Conservation (phyloP, 2,888 invertebrate genomes). For the Dolichomitus sp. region DNA sequence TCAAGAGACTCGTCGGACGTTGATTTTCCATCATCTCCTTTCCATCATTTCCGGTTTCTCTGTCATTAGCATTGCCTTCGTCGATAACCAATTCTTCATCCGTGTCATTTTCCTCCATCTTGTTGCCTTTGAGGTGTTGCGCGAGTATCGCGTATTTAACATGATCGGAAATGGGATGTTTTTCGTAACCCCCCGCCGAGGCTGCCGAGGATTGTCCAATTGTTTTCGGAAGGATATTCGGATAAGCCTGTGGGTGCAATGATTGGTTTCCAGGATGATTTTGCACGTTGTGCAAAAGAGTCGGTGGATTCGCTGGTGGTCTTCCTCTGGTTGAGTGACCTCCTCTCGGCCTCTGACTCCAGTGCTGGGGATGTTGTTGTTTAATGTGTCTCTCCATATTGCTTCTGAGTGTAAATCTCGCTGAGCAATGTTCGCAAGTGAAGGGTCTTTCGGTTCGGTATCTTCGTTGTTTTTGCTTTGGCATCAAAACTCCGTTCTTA, state of each 20-base stretch:
- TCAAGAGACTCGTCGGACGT: slow-evolving; percentile 77
- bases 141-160: slow-evolving; percentile 93
- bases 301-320: slow-evolving; percentile 85
- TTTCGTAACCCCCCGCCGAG: slow-evolving; percentile 83
- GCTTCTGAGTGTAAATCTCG: slow-evolving; percentile 95
- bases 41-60: slow-evolving; percentile 70
- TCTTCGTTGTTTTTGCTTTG: slow-evolving; percentile 96
- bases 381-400: slow-evolving; percentile 98
- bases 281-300: slow-evolving; percentile 73
- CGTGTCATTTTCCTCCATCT: slow-evolving; percentile 89
- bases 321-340: slow-evolving; percentile 87
- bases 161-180: slow-evolving; percentile 88
- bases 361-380: slow-evolving; percentile 96
- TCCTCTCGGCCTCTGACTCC: slow-evolving; percentile 92
- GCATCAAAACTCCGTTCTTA: slow-evolving; percentile 96
- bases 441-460: slow-evolving; percentile 97
- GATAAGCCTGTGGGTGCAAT: slow-evolving; percentile 71
- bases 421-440: slow-evolving; percentile 96
- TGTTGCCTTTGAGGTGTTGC: slow-evolving; percentile 90
- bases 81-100: slow-evolving; percentile 91
- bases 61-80: slow-evolving; percentile 87
- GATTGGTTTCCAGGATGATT: slow-evolving; percentile 62
- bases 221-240: slow-evolving; percentile 76
- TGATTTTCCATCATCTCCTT: slow-evolving; percentile 68
- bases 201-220: slow-evolving; percentile 84